Evolutionary conservation across 2,888 invertebrate species (phyloP).

Genomic region (Drosophila ezoana): DNA sequence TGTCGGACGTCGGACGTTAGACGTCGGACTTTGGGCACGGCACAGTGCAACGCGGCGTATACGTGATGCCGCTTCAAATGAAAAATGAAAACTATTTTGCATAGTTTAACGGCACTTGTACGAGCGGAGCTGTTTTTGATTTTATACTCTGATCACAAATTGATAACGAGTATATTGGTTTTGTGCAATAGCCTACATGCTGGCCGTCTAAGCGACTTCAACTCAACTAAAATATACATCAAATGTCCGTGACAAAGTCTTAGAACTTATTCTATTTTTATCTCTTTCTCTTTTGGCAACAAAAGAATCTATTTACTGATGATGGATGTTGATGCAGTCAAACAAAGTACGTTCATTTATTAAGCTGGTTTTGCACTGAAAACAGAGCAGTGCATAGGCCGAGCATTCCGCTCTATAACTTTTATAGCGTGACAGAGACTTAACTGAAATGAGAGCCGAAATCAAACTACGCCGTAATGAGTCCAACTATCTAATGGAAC

Average conservation of each 20-base stretch:
- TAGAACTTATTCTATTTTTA: too few species aligned
- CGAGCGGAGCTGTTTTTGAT: slow-evolving; percentile 6
- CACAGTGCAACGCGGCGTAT: slow-evolving; percentile 59
- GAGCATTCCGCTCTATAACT: neutral
- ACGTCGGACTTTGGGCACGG: slow-evolving; percentile 51
- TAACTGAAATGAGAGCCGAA: slow-evolving; percentile 3
- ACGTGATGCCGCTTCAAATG: slow-evolving; percentile 53
- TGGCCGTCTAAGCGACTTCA: too few species aligned
- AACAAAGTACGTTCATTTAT: too few species aligned
- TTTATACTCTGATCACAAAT: neutral
- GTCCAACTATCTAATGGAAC: slow-evolving; percentile 7
- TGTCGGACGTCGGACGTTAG: slow-evolving; percentile 35
- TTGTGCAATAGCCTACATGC: too few species aligned
- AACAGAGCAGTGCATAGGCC: neutral
- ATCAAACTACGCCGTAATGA: slow-evolving; percentile 32
- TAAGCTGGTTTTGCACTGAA: neutral
- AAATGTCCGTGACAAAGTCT: too few species aligned
- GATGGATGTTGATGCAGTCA: too few species aligned
- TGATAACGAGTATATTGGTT: neutral
- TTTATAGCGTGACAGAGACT: neutral
- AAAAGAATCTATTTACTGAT: too few species aligned
- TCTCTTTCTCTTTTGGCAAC: too few species aligned
- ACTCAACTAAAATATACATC: too few species aligned
- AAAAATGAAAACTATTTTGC: slow-evolving; percentile 52
- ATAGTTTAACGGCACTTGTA: slow-evolving; percentile 36